Base-by-base conservation (phyloP, 2,113 vertebrate species). In the Gorilla gorilla region DNA sequence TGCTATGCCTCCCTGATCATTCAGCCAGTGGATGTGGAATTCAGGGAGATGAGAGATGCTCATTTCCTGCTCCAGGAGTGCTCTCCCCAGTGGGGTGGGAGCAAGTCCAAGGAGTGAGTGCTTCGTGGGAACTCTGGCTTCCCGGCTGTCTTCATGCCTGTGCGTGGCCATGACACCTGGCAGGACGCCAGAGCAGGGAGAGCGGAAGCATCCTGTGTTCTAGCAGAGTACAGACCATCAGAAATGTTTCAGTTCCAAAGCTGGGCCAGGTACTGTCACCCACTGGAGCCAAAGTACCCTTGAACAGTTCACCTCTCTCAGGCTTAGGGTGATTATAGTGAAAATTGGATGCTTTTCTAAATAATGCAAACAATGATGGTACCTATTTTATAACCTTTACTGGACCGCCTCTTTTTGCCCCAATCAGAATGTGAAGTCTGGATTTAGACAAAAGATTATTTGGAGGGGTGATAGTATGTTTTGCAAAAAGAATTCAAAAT, bases 391-490 rank as follows among this genome's bases (percentile, higher is more conserved):
- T 23, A 88, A 50, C 52, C 27, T 35, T 73, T 45, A 50, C 20
- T 59, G 23, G 35, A 45, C 70, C 68, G 43, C 59, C 48, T 78
- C 55, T 48, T 83, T 61, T 64, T 55, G 18, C 27, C 64, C 38
- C 64, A 92, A 85, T 43, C 13, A 64, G 84, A 72, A 59, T 25
- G 32, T 81, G 55, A 97, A 80, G 66, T 95, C 79, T 94, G 52
- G 32, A 50, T 55, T 83, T 83, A 80, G 43, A 85, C 25, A 78
- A 75, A 90, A 85, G 45, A 59, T 70, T n/a, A 12, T 23, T 70
- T 45, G 35, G 48, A 84, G 38, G 61, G 50, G 27, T 64, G 38
- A 30, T 32, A 75, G 82, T n/a, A 27, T 61, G 22, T 75, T 93
- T 95, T 81, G 10, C 23, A n/a, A 40, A 55, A 95, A 75, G 55